Evolutionary conservation across 2,797 vertebrate species (phyloP), one percentile per base, ranked within the genome.

Genomic region (Echeneis naucrates): DNA sequence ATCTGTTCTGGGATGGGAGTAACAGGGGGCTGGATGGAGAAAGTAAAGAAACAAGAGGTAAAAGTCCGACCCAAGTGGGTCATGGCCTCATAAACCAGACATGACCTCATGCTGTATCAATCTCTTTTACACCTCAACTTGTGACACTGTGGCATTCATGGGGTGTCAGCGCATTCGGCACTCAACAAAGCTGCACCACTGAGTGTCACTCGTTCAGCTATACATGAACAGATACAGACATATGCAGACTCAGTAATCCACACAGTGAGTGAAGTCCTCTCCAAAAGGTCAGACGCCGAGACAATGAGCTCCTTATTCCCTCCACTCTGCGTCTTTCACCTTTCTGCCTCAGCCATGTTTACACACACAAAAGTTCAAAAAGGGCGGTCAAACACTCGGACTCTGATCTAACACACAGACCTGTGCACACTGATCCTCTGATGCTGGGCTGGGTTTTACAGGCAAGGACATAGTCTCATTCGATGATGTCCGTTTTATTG

Each of bases 231-330:
- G 13, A 79, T 23, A 47, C 44, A 55, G 50, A 50, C 33, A 75
- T 62, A 42, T 42, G 40, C 75, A 72, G 52, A 77, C 70, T 40
- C 68, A 32, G 38, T 17, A 4, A 24, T 7, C 26, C 59, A 57
- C 69, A 14, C 68, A 60, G 73, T 44, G 37, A 83, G 75, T 47
- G 40, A 83, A 71, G 78, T 86, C 50, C 70, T 84, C 81, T 70
- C 69, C 70, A 66, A 66, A 75, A 78, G 80, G 77, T 83, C 82
- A 54, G 76, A 80, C 32, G 8, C 30, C 32, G 32, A 64, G 80
- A 92, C 90, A 93, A 90, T 85, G 86, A 82, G 78, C 78, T 74
- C 77, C 87, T 91, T 92, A 69, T 91, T 88, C 81, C 38, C 74
- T 44, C 70, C 13, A 55, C 78, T 77, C 37, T 2, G 60, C 59